phyloP scores from a whole-genome alignment of 2,113 vertebrate species.

The Speoplatyrhinus poulsoni region DNA sequence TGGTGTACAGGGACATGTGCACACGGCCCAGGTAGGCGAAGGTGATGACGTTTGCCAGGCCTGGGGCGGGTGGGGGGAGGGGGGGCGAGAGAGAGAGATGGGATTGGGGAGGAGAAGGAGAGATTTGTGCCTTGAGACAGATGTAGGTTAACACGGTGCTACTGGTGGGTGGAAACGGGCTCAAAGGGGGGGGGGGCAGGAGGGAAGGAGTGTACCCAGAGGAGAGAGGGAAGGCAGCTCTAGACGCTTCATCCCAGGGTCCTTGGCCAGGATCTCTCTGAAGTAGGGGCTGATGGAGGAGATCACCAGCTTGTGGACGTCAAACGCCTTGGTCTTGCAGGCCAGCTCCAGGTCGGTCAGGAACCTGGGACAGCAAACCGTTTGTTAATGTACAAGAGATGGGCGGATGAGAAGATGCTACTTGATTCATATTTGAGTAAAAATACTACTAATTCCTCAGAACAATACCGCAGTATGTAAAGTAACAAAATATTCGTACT shows the following conservation, averaged over 20 bases:
- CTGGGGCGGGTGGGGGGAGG: conserved; percentile 38
- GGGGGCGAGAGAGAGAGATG: neutral
- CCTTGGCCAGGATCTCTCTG: conserved; percentile 79
- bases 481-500: no score
- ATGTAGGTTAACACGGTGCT: no score
- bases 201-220: conserved; percentile 60
- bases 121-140: no score
- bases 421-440: no score
- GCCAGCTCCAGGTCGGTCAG: conserved; percentile 82
- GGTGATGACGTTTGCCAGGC: conserved; percentile 79
- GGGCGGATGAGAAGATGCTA: neutral
- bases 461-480: no score
- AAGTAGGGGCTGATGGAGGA: conserved; percentile 83
- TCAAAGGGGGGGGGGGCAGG: no score
- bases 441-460: no score
- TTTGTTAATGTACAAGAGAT: neutral
- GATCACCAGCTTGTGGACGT: conserved; percentile 83
- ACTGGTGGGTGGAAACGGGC: no score
- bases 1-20: conserved; percentile 85
- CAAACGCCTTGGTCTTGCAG: conserved; percentile 83
- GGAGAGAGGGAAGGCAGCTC: conserved; percentile 79
- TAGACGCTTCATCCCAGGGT: conserved; percentile 76
- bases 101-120: neutral
- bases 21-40: conserved; percentile 83
- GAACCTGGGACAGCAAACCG: conserved; percentile 56